Base-by-base conservation (phyloP, 2,888 invertebrate genomes). In the Chymomyza procnemis region DNA sequence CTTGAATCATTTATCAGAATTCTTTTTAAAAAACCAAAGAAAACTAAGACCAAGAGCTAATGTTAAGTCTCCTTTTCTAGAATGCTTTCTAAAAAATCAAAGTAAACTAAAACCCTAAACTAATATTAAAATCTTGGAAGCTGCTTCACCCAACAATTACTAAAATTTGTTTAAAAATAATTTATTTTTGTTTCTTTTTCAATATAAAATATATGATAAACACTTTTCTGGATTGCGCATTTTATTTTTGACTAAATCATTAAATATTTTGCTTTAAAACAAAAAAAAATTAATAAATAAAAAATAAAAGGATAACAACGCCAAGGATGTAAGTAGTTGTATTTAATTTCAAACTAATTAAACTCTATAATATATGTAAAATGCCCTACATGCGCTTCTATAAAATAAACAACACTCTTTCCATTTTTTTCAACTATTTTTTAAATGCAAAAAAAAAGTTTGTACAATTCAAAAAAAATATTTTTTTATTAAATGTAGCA, bases 311-410 rank as follows among this genome's bases (percentile, higher is more conserved):
- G 90, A 90, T 81, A 87, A 87, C 81, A 80, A 82, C 86, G 74
- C 79, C 67, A 90, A 90, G 89, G 90, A 90, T 85, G 90, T 90
- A 90, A 90, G 54, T 54, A 54, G 54, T 54, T 21, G 54, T 21
- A 12, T 6, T 19, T 54, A 21, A 41, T 41, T 41, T 41, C 12
- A 12, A 12, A 41, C 6, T 41, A 14, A 26, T 6, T 6, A 26
- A 26, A 26, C 1, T 5, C 1, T 6, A 26, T 26, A 4, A 1
- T 41, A 12, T 41, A 2, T 41, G 2, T 12, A 41, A 41, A 41
- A 41, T 41, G 26, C 26, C 26, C 26, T 26, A 26, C 50, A 74
- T 70, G 55, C 69, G 69, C 69, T 73, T 73, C 57, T 68, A 65
- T 72, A 64, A 34, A 60, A 41, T 41, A 34, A 34, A 55, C 34